Base-by-base conservation (phyloP, 2,797 vertebrate species). In the Bradypodion pumilum region DNA sequence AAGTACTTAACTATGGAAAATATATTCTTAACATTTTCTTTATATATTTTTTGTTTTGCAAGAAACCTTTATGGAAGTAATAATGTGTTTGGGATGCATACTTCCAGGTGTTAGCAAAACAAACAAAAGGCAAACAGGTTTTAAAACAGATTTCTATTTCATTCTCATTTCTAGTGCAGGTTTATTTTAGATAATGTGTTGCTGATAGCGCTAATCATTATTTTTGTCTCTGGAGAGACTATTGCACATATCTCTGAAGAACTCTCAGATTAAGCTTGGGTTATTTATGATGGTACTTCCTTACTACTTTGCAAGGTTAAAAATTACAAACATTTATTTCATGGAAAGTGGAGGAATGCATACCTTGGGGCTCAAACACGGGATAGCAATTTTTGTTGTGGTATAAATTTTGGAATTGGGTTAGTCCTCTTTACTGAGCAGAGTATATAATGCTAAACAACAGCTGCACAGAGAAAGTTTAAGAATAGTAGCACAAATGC, bases 101-200 rank as follows among this genome's bases (percentile, higher is more conserved):
- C n/a, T 16, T 81, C 63, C 49, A 85, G 84, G 76, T 85, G 72
- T 85, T 49, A 81, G 32, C 44, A 72, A 81, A 72, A 84, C n/a
- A 83, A 85, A 84, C 68, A 74, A 72, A 81, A 80, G 56, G 63
- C 78, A 75, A 75, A 69, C 69, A 73, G 19, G 77, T 74, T 80
- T 80, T 74, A 63, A 85, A 27, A 29, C 35, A 44, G 40, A 52
- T 85, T 80, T 80, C 60, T 49, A 25, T 60, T 76, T 44, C 25
- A 35, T 60, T 52, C 49, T 62, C n/a, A 69, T 81, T 85, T 70
- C 65, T 81, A 76, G 35, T n/a, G 35, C 27, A 29, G 27, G 44
- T 29, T 49, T 77, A 77, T 70, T 81, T 81, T 32, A 81, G 56
- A 76, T 60, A 56, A 65, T 81, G 49, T 42, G 59, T 40, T 65